These are phyloP conservation scores for Eretmocerus hayati DNA, from an alignment of 2,888 invertebrate species.

Conservation along the genomic window DNA sequence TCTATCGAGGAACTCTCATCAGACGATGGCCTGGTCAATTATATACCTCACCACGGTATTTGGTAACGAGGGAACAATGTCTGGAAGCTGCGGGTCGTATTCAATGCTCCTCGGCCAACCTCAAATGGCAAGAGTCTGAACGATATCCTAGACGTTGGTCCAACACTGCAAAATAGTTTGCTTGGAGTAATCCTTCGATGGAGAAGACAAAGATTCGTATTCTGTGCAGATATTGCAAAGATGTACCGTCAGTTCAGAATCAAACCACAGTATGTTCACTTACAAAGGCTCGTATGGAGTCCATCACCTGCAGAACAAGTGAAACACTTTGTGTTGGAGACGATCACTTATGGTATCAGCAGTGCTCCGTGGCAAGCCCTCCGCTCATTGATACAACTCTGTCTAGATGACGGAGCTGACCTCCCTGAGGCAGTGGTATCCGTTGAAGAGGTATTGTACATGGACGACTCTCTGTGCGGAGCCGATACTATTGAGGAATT, in stretches of 20 bases:
- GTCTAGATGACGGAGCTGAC: slow-evolving; percentile 1
- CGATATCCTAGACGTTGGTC: slow-evolving; percentile 31
- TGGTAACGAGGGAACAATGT: background rate
- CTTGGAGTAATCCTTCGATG: slow-evolving; percentile 32
- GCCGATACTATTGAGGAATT: background rate
- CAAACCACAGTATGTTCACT: slow-evolving; percentile 24
- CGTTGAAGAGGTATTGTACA: background rate
- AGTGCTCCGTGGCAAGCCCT: slow-evolving; percentile 9
- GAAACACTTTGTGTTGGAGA: background rate
- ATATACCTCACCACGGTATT: background rate
- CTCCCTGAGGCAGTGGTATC: background rate
- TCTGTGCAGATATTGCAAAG: slow-evolving; percentile 22
- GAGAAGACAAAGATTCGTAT: slow-evolving; percentile 27
- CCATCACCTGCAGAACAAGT: background rate
- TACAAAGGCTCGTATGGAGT: slow-evolving; percentile 30
- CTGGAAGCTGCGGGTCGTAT: background rate
- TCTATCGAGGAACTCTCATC: background rate
- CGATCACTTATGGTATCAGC: slow-evolving; percentile 7
- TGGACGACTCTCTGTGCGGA: background rate
- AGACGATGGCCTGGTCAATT: background rate
- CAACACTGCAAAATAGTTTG: slow-evolving; percentile 34
- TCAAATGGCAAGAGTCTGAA: slow-evolving; percentile 23
- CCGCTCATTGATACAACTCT: slow-evolving; percentile 7
- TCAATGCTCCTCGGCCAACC: background rate
- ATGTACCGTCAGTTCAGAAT: slow-evolving; percentile 11